phyloP scores from a whole-genome alignment of 1,140 invertebrate species.

The Neodiprion pinetum region DNA sequence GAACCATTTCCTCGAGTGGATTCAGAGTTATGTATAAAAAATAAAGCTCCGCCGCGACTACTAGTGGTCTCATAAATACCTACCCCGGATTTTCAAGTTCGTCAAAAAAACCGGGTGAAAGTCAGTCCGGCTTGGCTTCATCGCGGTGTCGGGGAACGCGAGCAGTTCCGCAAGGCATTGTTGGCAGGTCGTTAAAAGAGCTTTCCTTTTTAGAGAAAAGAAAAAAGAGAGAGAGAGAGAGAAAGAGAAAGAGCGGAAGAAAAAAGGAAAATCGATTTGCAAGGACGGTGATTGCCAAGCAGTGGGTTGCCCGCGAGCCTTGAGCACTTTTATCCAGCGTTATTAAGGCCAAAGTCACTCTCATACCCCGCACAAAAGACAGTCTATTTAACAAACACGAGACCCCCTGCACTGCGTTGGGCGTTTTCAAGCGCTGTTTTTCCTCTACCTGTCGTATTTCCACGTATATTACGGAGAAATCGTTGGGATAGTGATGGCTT shows the following conservation, averaged over 20 bases:
- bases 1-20: background rate
- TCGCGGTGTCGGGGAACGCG: too few relatives aligned
- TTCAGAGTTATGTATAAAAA: background rate
- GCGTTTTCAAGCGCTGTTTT: background rate
- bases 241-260: background rate
- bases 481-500: too few relatives aligned
- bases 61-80: background rate
- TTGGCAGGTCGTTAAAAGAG: background rate
- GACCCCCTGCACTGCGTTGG: background rate
- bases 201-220: slow-evolving; percentile 17
- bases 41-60: background rate
- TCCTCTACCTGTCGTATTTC: background rate
- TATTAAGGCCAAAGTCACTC: slow-evolving; percentile 12
- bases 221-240: slow-evolving; percentile 23
- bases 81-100: background rate
- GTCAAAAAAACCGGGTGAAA: background rate
- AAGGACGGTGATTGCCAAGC: slow-evolving; percentile 1
- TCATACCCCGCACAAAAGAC: background rate
- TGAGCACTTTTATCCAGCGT: slow-evolving; percentile 11
- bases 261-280: slow-evolving; percentile 8
- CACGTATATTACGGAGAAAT: too few relatives aligned
- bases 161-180: background rate
- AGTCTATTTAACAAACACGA: slow-evolving; percentile 1
- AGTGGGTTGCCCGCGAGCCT: background rate
- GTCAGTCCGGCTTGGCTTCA: background rate